phyloP scores from a whole-genome alignment of 2,888 invertebrate species.

The Himalopsyche tibetana region DNA sequence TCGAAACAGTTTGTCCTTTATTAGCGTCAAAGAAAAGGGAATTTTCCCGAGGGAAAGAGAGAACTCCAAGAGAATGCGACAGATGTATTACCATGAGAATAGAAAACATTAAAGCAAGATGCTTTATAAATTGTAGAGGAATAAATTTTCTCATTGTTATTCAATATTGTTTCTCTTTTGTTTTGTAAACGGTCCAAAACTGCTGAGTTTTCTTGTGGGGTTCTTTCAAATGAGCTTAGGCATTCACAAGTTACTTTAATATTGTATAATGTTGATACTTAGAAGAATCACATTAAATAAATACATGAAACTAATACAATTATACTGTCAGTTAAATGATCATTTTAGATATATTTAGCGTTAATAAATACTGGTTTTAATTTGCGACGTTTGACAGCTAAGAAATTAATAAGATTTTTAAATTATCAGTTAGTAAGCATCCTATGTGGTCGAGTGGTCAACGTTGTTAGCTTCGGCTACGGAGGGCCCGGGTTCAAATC shows the following conservation, averaged over 20 bases:
- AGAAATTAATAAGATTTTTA: too few relatives aligned
- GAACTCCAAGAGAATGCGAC: neutral
- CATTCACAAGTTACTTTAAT: neutral
- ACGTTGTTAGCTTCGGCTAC: too few relatives aligned
- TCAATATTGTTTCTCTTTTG: constrained; percentile 36
- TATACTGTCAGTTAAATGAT: too few relatives aligned
- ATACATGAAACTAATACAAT: too few relatives aligned
- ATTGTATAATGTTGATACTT: too few relatives aligned
- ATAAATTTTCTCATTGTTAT: constrained; percentile 44
- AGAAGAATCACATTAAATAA: too few relatives aligned
- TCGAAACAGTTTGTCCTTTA: constrained; percentile 52
- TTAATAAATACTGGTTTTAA: too few relatives aligned
- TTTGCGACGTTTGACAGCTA: too few relatives aligned
- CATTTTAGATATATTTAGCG: too few relatives aligned
- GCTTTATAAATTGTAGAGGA: constrained; percentile 44
- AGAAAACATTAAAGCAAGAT: constrained; percentile 39
- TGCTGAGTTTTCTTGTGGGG: neutral
- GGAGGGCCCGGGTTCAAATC: too few relatives aligned
- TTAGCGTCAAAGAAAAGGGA: constrained; percentile 25
- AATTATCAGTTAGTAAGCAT: too few relatives aligned
- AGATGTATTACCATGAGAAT: constrained; percentile 52
- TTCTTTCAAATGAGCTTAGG: neutral
- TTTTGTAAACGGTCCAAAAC: constrained; percentile 15
- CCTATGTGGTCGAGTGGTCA: too few relatives aligned
- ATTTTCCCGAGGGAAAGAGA: neutral